Conservation (phyloP, 2,888 invertebrate species). For the Hyposoter didymator region DNA sequence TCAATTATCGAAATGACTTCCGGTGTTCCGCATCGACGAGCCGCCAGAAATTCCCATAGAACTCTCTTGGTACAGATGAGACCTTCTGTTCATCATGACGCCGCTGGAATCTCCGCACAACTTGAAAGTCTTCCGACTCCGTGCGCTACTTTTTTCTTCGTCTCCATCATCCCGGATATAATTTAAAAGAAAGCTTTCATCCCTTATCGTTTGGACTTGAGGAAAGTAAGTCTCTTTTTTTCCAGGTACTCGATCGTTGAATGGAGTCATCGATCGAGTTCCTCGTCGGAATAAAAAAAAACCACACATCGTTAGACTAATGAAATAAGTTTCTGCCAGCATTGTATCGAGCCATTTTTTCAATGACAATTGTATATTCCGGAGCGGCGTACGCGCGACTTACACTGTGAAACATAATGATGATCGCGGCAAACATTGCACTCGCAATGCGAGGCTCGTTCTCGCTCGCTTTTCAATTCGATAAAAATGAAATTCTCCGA, state of each 20-base stretch:
- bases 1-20: conserved; percentile 70
- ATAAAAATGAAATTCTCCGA: conserved; percentile 10
- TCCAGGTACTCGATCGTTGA: not conserved
- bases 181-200: conserved; percentile 18
- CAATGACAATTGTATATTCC: not conserved
- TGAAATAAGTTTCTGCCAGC: not conserved
- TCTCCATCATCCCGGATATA: conserved; percentile 21
- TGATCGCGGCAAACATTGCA: not conserved
- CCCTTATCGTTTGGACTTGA: not conserved
- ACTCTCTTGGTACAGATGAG: not conserved
- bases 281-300: not conserved
- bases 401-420: not conserved
- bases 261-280: not conserved
- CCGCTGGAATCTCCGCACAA: not conserved
- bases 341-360: no score
- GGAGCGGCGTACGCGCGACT: not conserved
- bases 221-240: not conserved
- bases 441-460: not conserved
- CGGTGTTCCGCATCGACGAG: conserved; percentile 51
- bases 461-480: not conserved
- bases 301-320: not conserved
- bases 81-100: conserved; percentile 11
- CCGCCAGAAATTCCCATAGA: conserved; percentile 19
- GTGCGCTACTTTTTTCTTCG: not conserved
- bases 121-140: conserved; percentile 11